Evolutionary conservation across 23 tunicate genomes (phyloP), one percentile per base, ranked within the genome.

Genomic region (Phallusia fumigata): DNA sequence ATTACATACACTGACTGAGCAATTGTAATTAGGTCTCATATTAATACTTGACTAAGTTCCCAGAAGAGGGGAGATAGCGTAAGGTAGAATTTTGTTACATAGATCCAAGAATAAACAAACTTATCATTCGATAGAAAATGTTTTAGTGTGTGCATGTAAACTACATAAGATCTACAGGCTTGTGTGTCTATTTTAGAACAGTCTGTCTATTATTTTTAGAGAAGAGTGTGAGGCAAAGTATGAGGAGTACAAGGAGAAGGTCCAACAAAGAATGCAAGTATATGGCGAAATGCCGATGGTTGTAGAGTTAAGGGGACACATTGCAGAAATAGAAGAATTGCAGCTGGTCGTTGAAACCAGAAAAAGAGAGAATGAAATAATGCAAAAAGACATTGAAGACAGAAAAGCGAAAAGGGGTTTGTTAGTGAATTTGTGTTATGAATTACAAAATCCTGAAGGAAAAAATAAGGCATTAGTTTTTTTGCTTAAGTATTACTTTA

Each of bases 201-300:
- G 8, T 40, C 5, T 40, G 10, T 40, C 8, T 40, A 40, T 3
- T 80, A 30, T 30, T n/a, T 65, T 28, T 74, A 83, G 86, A 74
- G 84, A 65, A 13, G 32, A 50, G 15, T 83, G 86, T 45, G 79
- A 83, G 33, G 44, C 74, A 30, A 83, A 52, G 69, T 83, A 83
- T 34, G 33, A 83, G 2, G 36, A 74, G 32, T 83, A 73, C 73
- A 30, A 18, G n/a, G 69, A 30, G 26, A 47, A 73, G 44, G 74
- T 40, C 32, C 26, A 35, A 16, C 69, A 49, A 74, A 73, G 86
- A 74, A 83, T 83, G 86, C 22, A 44, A 21, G 32, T 34, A 16
- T 83, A 83, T 49, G 86, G 73, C 24, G 31, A 51, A 33, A 53
- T 83, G 2, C 86, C 86, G 18, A 30, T 73, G 49, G 86, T 83